Conservation (phyloP, 64 coral and sea anemone species). For the Stichodactyla mertensii region DNA sequence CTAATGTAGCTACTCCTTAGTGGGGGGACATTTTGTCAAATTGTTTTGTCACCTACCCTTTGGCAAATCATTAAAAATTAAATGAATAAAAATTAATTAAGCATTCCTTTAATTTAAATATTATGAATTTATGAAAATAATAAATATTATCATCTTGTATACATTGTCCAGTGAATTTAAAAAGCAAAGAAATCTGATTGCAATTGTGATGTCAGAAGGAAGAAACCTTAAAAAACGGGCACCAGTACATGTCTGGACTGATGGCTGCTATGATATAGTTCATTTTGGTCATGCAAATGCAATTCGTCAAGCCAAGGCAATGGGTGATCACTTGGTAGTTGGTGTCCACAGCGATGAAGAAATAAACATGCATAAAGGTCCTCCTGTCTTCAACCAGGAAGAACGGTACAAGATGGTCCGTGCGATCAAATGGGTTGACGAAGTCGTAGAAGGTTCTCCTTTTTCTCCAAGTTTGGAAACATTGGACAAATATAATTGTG, state of each 20-base stretch:
- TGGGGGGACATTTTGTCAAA: too few species aligned
- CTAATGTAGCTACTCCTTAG: too few species aligned
- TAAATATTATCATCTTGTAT: neutral
- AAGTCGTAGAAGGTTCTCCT: slow-evolving; percentile 81
- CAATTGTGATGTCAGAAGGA: neutral
- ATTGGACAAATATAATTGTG: slow-evolving; percentile 60
- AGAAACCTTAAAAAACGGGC: neutral
- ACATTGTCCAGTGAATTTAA: neutral
- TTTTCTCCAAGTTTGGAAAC: slow-evolving; percentile 88
- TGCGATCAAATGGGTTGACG: slow-evolving; percentile 99
- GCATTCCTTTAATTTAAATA: too few species aligned
- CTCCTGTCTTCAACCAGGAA: slow-evolving; percentile 89
- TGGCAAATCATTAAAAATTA: too few species aligned
- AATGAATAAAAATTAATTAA: too few species aligned
- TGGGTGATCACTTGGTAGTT: slow-evolving; percentile 87
- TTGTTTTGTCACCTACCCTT: too few species aligned
- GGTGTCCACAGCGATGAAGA: slow-evolving; percentile 95
- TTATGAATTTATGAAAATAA: neutral
- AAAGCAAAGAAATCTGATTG: neutral
- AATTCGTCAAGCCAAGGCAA: slow-evolving; percentile 90
- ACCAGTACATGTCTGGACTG: slow-evolving; percentile 51
- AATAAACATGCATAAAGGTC: slow-evolving; percentile 82
- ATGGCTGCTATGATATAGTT: slow-evolving; percentile 98
- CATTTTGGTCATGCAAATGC: slow-evolving; percentile 99
- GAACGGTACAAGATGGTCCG: slow-evolving; percentile 96